Evolutionary conservation across 2,797 vertebrate species (phyloP).

Genomic region (Chloroceryle inda): DNA sequence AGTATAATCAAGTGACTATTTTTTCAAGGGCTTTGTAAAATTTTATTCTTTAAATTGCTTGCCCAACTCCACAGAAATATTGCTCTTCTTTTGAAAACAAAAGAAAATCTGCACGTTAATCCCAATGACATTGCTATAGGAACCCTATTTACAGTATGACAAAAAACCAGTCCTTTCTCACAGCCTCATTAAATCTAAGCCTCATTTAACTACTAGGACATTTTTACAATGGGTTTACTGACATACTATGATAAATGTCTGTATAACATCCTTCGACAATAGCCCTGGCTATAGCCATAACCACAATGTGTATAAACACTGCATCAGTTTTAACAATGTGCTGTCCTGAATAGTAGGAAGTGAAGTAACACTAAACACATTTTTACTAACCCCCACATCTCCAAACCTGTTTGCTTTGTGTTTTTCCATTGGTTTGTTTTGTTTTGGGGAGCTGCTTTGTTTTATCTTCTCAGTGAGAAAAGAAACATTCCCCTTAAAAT

Average conservation of each 20-base stretch:
- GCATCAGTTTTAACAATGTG: conserved; percentile 74
- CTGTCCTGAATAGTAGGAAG: conserved; percentile 78
- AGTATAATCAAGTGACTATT: background rate
- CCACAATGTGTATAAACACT: conserved; percentile 79
- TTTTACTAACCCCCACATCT: conserved; percentile 6
- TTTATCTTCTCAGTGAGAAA: background rate
- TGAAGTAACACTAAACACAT: conserved; percentile 54
- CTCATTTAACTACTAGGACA: conserved; percentile 83
- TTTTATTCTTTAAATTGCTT: background rate
- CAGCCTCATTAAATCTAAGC: conserved; percentile 82
- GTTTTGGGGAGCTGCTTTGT: background rate
- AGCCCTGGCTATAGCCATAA: conserved; percentile 59
- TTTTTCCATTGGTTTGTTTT: background rate
- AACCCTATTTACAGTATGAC: conserved; percentile 81
- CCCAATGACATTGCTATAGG: conserved; percentile 68
- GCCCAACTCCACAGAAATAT: conserved; percentile 3
- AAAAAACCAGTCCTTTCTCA: conserved; percentile 72
- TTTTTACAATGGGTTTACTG: conserved; percentile 84
- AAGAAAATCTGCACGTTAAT: conserved; percentile 57
- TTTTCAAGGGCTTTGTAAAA: conserved; percentile 23
- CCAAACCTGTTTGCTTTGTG: background rate
- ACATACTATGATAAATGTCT: conserved; percentile 80
- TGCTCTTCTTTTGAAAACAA: conserved; percentile 62
- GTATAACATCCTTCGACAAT: conserved; percentile 81
- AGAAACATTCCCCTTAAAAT: background rate